Evolutionary conservation across 2,797 vertebrate genomes (phyloP).

Genomic region (Hydrolagus colliei): DNA sequence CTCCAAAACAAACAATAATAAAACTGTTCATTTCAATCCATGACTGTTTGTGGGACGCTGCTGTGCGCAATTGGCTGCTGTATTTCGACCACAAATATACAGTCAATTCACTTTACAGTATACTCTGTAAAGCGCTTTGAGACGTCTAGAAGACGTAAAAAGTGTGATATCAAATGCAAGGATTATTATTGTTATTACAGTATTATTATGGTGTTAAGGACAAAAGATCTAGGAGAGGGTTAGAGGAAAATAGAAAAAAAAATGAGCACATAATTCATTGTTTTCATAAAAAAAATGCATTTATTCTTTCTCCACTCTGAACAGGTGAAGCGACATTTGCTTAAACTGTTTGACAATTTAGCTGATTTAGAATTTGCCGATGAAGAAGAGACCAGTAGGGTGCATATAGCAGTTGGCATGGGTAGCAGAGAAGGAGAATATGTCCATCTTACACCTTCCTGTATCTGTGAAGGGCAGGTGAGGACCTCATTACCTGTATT

Average conservation of each 20-base stretch:
- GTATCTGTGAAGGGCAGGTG: constrained; percentile 59
- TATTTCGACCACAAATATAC: no score
- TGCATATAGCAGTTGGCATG: constrained; percentile 55
- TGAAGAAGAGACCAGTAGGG: constrained; percentile 39
- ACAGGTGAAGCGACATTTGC: constrained; percentile 63
- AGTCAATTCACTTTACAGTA: no score
- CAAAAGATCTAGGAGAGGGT: no score
- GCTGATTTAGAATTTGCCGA: constrained; percentile 63
- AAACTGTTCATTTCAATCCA: no score
- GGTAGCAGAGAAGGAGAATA: constrained; percentile 67
- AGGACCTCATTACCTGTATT: constrained; percentile 27
- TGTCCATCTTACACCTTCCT: constrained; percentile 56
- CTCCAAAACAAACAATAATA: no score
- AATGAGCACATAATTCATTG: neutral
- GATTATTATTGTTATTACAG: no score
- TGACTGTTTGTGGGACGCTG: no score
- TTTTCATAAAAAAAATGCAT: neutral
- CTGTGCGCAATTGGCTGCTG: no score
- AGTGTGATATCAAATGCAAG: no score
- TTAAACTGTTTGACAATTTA: constrained; percentile 67
- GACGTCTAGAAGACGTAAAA: no score
- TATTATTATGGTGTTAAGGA: no score
- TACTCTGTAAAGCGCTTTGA: no score
- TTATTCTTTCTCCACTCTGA: constrained; percentile 18
- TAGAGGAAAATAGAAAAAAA: neutral